Base-by-base conservation (phyloP, 2,113 vertebrate genomes). In the Apistogramma diplotaenia region DNA sequence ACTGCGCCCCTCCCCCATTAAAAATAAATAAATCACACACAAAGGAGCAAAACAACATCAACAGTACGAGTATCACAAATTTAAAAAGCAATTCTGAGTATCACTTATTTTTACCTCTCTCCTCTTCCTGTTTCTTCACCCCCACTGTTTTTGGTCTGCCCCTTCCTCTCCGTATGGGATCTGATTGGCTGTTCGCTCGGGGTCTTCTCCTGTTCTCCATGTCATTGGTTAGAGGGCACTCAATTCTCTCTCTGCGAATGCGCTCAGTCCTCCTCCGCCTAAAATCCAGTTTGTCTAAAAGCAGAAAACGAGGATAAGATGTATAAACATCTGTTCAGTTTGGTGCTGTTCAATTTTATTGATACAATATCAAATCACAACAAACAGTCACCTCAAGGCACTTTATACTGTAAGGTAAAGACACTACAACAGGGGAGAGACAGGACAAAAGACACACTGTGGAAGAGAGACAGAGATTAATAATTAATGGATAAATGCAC, bases 231-330 rank as follows among this genome's bases (percentile, higher is more conserved):
- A 96, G 94, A 71, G 96, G 92, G 27, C 96, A 96, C 86, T 97
- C 97, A 6, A 97, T 97, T 81, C 96, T 96, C 89, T 99, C 97
- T 88, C 96, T 93, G 78, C 97, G 97, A 83, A 97, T 97, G 85
- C 98, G 95, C 88, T 99, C 98, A 2, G 98, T 99, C 82, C 97
- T 95, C 85, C 98, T 96, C 83, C 98, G 96, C 92, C 98, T 98
- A 43, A 96, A 96, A 61, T 99, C 97, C 79, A 96, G 94, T 89
- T 97, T 97, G 88, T 98, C 98, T 99, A 91, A 43, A 43, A 62
- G 46, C 23, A 65, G 27, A 60, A 43, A 73, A 21, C 21, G 43
- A 43, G 0, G 15, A 67, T 19, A 7, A 46, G 15, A 46, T 4
- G 13, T 33, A 8, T 33, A 33, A 2, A 33, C 7, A 35, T 35